A percentile compares a stretch with the other conserved stretches of the same genome.
Evolutionary conservation across 2,113 vertebrate genomes (phyloP).

Genomic region (Ahaetulla prasina): DNA sequence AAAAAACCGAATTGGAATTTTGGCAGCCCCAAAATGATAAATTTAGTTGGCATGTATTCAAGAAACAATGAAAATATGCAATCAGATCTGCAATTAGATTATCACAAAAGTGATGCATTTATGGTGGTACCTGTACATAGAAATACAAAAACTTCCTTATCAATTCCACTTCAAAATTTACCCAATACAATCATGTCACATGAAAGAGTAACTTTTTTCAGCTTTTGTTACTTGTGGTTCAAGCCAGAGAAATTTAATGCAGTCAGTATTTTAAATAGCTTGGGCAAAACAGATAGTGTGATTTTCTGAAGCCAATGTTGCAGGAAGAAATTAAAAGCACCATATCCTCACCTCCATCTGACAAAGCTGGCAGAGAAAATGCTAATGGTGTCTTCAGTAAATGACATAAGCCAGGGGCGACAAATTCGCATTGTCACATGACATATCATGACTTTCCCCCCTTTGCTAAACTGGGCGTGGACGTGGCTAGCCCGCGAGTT

Average conservation of each 20-base stretch:
- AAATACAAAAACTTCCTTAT: background rate
- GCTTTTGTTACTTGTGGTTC: background rate
- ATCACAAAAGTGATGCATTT: background rate
- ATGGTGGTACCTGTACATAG: background rate
- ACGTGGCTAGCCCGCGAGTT: no score
- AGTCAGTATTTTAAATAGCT: background rate
- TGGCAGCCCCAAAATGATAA: background rate
- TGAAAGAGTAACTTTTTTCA: background rate
- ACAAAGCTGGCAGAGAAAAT: background rate
- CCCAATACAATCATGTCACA: background rate
- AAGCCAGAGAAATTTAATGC: background rate
- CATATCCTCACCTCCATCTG: background rate
- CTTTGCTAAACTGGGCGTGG: no score
- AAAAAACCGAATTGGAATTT: background rate
- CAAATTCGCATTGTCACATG: no score
- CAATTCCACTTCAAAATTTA: background rate
- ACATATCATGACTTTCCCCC: no score
- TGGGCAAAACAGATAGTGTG: background rate
- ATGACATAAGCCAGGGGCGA: no score
- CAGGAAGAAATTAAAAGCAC: background rate
- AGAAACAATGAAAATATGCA: conserved; percentile 17
- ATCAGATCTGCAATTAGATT: background rate
- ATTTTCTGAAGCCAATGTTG: background rate
- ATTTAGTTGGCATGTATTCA: conserved; percentile 1
- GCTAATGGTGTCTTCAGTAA: background rate